phyloP scores from a whole-genome alignment of 2,888 invertebrate genomes.

The Teinopalpus imperialis region DNA sequence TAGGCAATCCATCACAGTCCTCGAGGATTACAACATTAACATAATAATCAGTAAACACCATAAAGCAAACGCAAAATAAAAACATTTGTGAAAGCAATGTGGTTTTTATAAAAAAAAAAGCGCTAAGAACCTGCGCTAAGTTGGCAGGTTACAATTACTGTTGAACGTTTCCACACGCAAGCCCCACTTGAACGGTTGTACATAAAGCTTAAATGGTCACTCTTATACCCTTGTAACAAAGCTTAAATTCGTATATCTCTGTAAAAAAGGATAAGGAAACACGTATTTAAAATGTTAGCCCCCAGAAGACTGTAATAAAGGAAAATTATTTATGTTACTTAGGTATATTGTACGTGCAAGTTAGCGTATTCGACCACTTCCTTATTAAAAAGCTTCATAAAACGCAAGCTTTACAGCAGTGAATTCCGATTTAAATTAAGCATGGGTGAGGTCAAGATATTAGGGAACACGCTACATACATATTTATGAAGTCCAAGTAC shows the following conservation, averaged over 20 bases:
- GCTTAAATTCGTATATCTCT: not conserved
- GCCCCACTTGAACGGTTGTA: conserved; percentile 10
- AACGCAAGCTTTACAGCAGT: conserved; percentile 10
- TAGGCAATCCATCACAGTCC: too few relatives aligned
- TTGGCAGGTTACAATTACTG: conserved; percentile 26
- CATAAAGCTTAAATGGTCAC: not conserved
- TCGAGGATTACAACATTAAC: too few relatives aligned
- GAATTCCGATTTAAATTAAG: conserved; percentile 15
- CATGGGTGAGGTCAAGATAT: not conserved
- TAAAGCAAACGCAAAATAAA: conserved; percentile 8
- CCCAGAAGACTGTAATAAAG: conserved; percentile 23
- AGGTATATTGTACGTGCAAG: conserved; percentile 22
- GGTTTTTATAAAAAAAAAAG: conserved; percentile 31
- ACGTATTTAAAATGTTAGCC: conserved; percentile 20
- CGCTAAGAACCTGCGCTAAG: conserved; percentile 28
- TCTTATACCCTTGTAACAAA: conserved; percentile 1
- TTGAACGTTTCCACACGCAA: conserved; percentile 24
- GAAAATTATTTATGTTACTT: conserved; percentile 22
- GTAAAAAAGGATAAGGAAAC: conserved; percentile 11
- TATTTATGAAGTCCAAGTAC: conserved; percentile 4
- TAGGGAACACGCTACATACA: conserved; percentile 10
- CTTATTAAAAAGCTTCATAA: conserved; percentile 21
- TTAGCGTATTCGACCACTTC: conserved; percentile 20
- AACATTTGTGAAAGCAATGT: conserved; percentile 34
- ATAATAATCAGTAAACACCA: conserved; percentile 16